These are phyloP conservation scores for Sphyrna mokarran DNA, from an alignment of 2,113 vertebrate genomes.

Conservation along the genomic window DNA sequence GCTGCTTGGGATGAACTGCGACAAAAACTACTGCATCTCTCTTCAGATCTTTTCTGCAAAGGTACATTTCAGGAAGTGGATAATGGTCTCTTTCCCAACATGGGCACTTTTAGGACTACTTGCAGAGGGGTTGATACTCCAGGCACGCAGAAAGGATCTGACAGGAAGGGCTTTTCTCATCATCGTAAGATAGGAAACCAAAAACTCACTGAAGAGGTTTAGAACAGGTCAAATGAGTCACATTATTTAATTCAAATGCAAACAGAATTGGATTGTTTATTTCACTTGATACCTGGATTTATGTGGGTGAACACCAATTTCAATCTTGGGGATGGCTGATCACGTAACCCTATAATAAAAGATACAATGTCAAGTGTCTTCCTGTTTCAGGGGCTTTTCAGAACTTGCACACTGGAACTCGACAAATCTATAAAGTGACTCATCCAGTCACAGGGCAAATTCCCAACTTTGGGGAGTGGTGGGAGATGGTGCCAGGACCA, in stretches of 20 bases:
- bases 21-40: too few species aligned
- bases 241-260: neutral
- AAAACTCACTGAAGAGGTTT: neutral
- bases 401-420: neutral
- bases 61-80: too few species aligned
- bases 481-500: too few species aligned
- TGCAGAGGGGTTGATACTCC: too few species aligned
- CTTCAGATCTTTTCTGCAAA: too few species aligned
- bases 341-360: neutral
- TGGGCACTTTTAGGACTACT: too few species aligned
- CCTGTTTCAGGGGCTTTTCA: neutral
- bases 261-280: neutral
- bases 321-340: neutral
- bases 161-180: neutral
- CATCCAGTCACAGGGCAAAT: neutral
- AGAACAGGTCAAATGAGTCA: neutral
- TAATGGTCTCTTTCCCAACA: too few species aligned
- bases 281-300: neutral
- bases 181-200: neutral
- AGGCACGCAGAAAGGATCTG: too few species aligned
- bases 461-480: neutral
- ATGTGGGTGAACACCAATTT: neutral
- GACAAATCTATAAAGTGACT: neutral
- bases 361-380: neutral
- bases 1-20: too few species aligned